Percentiles rank a stretch among this genome's conserved stretches.
phyloP scores from a whole-genome alignment of 2,888 invertebrate genomes.

The Erebia aethiops region DNA sequence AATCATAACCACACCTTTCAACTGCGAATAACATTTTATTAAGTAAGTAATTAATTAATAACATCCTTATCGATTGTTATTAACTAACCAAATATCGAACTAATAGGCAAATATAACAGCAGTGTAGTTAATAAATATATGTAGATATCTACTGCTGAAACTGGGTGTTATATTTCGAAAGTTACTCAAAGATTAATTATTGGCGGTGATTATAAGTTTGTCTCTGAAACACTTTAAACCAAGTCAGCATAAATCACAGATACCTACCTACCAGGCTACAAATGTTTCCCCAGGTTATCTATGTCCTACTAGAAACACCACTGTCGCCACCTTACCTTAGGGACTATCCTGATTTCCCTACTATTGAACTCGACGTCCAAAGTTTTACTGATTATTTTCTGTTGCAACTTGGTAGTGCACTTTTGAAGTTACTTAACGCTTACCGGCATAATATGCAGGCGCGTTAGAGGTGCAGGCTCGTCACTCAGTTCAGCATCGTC shows the following conservation, averaged over 20 bases:
- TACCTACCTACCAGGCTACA: too few relatives aligned
- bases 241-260: too few relatives aligned
- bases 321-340: conserved; percentile 55
- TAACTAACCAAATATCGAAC: background rate
- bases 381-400: too few relatives aligned
- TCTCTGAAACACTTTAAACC: too few relatives aligned
- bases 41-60: background rate
- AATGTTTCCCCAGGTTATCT: too few relatives aligned
- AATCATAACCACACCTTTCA: conserved; percentile 22
- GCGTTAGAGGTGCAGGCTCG: conserved; percentile 81
- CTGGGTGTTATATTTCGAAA: too few relatives aligned
- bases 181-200: too few relatives aligned
- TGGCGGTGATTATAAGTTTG: too few relatives aligned
- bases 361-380: too few relatives aligned
- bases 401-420: too few relatives aligned
- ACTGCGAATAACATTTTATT: background rate
- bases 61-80: background rate
- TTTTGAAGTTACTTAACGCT: background rate
- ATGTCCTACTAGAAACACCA: conserved; percentile 70
- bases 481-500: conserved; percentile 54
- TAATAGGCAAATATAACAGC: background rate
- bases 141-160: too few relatives aligned
- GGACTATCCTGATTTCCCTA: conserved; percentile 43
- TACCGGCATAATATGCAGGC: conserved; percentile 62
- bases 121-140: too few relatives aligned